Evolutionary conservation across 2,113 vertebrate genomes (phyloP), one percentile per base, ranked within the genome.

Genomic region (Aegotheles bennettii): DNA sequence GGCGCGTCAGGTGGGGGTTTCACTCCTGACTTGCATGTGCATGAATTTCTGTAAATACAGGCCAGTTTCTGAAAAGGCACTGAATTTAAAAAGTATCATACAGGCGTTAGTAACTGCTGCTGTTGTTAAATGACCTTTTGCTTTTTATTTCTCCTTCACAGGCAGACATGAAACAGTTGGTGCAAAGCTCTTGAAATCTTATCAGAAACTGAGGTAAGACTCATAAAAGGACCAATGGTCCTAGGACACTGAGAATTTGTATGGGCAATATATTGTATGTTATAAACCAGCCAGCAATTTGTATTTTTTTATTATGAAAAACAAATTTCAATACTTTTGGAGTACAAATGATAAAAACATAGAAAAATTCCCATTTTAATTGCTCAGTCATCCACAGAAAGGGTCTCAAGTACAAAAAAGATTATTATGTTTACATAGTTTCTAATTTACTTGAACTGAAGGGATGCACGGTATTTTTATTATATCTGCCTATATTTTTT

Each of bases 181-280:
- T 57, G 98, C 99, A 48, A 98, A 97, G 86, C 97, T 99, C 14
- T 91, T 99, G 88, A 97, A 98, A 90, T 98, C 98, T 91, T 98
- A 98, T 93, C 98, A 97, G 68, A 97, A 97, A 35, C 81, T 98
- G 84, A 99, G 99, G 99, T 99, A 97, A 94, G 95, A 56, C 17
- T 56, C 11, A 12, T 7, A 19, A 36, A 61, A 95, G 90, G 76
- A 80, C 64, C 45, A 67, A 54, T 8, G 2, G 43, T 61, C 63
- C 60, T 69, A 48, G 11, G 33, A 28, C 50, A 33, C 50, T 9
- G 15, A 8, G 3, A 87, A 53, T 91, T 82, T 31, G 43, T 57
- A 13, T 35, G 29, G 60, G 14, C 3, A 11, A 31, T 69, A 15
- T 2, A 25, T 60, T 94, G 71, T 88, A 40, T 70, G 3, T 18